Evolutionary conservation across 2,797 vertebrate species (phyloP).

Genomic region (Melanotaenia trifasciata): DNA sequence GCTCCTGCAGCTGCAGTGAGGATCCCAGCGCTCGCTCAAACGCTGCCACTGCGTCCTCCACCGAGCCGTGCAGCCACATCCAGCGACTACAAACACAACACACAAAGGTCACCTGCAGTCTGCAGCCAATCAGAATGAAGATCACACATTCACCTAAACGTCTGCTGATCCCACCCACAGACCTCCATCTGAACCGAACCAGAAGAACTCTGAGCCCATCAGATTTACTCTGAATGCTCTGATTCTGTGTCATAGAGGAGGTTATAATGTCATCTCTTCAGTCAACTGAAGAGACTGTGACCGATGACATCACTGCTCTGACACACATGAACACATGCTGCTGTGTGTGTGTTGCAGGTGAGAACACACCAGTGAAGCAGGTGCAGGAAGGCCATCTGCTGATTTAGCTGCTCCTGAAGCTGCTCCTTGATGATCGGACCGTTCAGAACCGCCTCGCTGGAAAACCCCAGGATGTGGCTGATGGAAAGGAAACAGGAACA

Average conservation of each 20-base stretch:
- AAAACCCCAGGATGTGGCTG: conserved; percentile 90
- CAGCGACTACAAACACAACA: conserved; percentile 85
- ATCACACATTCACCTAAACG: too few relatives aligned
- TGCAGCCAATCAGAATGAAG: not conserved
- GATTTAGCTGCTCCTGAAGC: conserved; percentile 83
- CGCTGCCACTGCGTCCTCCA: conserved; percentile 86
- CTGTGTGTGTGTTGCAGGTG: not conserved
- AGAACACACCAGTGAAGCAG: conserved; percentile 89
- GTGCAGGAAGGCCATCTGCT: conserved; percentile 90
- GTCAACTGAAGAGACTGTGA: not conserved
- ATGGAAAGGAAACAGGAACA: not conserved
- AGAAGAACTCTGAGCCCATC: too few relatives aligned
- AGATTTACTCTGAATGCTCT: not conserved
- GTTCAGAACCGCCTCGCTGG: conserved; percentile 83
- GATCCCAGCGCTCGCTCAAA: conserved; percentile 93
- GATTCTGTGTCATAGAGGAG: too few relatives aligned
- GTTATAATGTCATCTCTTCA: too few relatives aligned
- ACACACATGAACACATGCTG: too few relatives aligned
- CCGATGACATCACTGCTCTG: not conserved
- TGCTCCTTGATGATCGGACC: conserved; percentile 83
- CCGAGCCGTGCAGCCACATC: conserved; percentile 87
- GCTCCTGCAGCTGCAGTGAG: conserved; percentile 86
- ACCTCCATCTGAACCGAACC: too few relatives aligned
- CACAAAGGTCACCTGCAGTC: not conserved
- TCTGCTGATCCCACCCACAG: too few relatives aligned